Percentiles rank a stretch among this genome's conserved stretches.
Conservation (phyloP, 2,113 vertebrate genomes). For the Eupsittula cactorum region DNA sequence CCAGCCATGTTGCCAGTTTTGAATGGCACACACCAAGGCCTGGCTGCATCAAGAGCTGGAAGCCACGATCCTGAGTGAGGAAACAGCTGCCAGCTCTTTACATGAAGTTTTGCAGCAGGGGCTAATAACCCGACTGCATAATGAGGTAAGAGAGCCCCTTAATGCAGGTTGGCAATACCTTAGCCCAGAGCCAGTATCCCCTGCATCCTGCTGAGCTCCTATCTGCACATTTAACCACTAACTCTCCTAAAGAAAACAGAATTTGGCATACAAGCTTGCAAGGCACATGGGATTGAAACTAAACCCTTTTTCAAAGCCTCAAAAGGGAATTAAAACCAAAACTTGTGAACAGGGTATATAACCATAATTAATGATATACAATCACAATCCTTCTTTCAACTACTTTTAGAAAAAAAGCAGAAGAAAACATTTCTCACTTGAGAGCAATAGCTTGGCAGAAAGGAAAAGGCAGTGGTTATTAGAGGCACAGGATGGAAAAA, state of each 20-base stretch:
- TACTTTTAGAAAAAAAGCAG: neutral
- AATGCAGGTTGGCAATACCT: neutral
- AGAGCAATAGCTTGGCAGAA: neutral
- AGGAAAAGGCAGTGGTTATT: neutral
- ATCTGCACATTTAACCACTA: neutral
- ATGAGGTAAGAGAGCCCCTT: neutral
- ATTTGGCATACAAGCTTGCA: neutral
- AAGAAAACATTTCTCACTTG: neutral
- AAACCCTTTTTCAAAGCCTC: neutral
- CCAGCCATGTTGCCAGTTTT: neutral
- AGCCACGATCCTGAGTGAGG: rapidly evolving
- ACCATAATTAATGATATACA: neutral
- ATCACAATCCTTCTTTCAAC: neutral
- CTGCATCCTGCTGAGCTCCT: neutral
- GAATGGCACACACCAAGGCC: neutral
- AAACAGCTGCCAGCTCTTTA: neutral
- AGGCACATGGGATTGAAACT: neutral
- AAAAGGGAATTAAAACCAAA: neutral
- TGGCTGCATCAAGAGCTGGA: neutral
- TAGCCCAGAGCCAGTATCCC: neutral
- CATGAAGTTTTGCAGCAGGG: neutral
- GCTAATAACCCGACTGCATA: neutral
- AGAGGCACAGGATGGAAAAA: neutral
- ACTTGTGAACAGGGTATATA: neutral
- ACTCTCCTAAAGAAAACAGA: neutral